Percentiles rank a stretch among this genome's conserved stretches.
Evolutionary conservation across 1,140 invertebrate species (phyloP).

Genomic region (Vanessa atalanta): DNA sequence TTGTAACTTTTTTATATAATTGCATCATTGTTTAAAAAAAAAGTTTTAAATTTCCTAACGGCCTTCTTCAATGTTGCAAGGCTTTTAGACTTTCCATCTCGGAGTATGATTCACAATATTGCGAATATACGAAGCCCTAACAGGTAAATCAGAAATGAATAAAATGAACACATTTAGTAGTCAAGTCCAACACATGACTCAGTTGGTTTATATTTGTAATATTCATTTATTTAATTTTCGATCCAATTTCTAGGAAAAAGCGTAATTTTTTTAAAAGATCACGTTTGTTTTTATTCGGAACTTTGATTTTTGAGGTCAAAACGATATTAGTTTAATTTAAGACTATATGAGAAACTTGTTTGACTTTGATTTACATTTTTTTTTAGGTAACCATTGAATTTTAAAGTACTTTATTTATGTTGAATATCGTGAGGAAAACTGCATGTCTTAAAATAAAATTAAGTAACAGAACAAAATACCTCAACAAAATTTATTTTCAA

Average conservation of each 20-base stretch:
- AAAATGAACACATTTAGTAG: constrained; percentile 35
- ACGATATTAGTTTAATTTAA: neutral
- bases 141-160: constrained; percentile 53
- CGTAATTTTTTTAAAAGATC: neutral
- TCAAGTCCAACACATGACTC: constrained; percentile 51
- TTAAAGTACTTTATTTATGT: neutral
- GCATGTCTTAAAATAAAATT: neutral
- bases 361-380: neutral
- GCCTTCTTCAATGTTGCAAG: constrained; percentile 12
- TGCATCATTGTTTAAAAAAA: neutral
- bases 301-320: neutral
- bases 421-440: neutral
- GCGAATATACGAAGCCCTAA: constrained; percentile 54
- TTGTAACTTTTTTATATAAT: neutral
- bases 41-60: constrained; percentile 22
- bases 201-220: constrained; percentile 28
- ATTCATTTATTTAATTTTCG: neutral
- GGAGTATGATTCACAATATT: constrained; percentile 58
- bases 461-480: neutral
- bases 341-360: too few relatives aligned
- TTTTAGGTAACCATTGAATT: neutral
- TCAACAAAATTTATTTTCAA: too few relatives aligned
- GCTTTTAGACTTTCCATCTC: constrained; percentile 13
- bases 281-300: neutral
- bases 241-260: neutral